Percentiles rank a stretch among this genome's conserved stretches.
These are phyloP conservation scores for Toxotes chatareus DNA, from an alignment of 2,113 vertebrate genomes.

Conservation along the genomic window DNA sequence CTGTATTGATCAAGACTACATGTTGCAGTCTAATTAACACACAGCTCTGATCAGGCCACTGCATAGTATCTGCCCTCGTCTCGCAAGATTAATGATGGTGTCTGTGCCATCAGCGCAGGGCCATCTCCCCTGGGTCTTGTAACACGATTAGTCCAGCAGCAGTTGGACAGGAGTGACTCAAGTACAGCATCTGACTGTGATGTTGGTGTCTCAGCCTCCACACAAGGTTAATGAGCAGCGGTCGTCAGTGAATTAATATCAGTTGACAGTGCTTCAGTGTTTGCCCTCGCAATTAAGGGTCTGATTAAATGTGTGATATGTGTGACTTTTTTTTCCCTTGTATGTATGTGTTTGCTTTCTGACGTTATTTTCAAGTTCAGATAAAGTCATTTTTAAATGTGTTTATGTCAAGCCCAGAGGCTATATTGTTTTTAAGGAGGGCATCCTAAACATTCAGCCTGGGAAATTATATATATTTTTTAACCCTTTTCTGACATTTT, in stretches of 20 bases:
- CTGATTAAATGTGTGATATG: slow-evolving; percentile 41
- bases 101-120: slow-evolving; percentile 20
- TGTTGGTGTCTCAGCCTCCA: slow-evolving; percentile 50
- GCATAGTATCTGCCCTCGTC: slow-evolving; percentile 47
- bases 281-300: slow-evolving; percentile 38
- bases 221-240: slow-evolving; percentile 67
- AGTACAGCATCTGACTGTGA: slow-evolving; percentile 43
- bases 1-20: slow-evolving; percentile 44
- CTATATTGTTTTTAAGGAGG: neutral
- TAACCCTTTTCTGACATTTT: no score
- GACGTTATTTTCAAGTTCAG: slow-evolving; percentile 26
- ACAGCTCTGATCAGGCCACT: slow-evolving; percentile 11
- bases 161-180: slow-evolving; percentile 65
- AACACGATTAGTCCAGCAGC: slow-evolving; percentile 59
- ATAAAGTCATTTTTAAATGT: slow-evolving; percentile 28
- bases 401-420: slow-evolving; percentile 3
- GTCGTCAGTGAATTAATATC: slow-evolving; percentile 58
- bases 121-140: slow-evolving; percentile 47
- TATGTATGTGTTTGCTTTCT: neutral
- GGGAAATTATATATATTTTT: no score
- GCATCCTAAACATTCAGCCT: slow-evolving; percentile 11
- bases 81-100: slow-evolving; percentile 57
- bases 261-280: slow-evolving; percentile 62
- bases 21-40: slow-evolving; percentile 41
- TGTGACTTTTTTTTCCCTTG: neutral